phyloP scores from a whole-genome alignment of 1,140 invertebrate species.

The fruit fly (Drosophila melanogaster) region Release_6_plus_ISO1_MT NT_037436.4:22921001-22921500 shows the following conservation, averaged over 20 bases:
- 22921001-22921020: not conserved
- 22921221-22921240: not conserved
- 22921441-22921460: constrained; percentile 66
- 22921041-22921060: constrained; percentile 7
- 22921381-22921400: constrained; percentile 62
- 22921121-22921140: not conserved
- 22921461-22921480: constrained; percentile 56
- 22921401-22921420: not conserved
- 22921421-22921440: not conserved
- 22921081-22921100: not conserved
- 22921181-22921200: constrained; percentile 43
- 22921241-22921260: not conserved
- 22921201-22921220: constrained; percentile 12
- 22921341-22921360: constrained; percentile 67
- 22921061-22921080: constrained; percentile 7
- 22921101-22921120: not conserved
- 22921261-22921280: constrained; percentile 25
- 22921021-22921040: constrained; percentile 6
- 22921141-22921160: constrained; percentile 24
- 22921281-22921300: constrained; percentile 47
- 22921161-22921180: constrained; percentile 72
- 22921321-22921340: constrained; percentile 14
- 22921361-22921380: constrained; percentile 39
- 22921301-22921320: constrained; percentile 16
- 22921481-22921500: constrained; percentile 9